A percentile compares a stretch with the other conserved stretches of the same genome.
phyloP scores from a whole-genome alignment of 2,888 invertebrate genomes.

The Stictocephala bisonia region DNA sequence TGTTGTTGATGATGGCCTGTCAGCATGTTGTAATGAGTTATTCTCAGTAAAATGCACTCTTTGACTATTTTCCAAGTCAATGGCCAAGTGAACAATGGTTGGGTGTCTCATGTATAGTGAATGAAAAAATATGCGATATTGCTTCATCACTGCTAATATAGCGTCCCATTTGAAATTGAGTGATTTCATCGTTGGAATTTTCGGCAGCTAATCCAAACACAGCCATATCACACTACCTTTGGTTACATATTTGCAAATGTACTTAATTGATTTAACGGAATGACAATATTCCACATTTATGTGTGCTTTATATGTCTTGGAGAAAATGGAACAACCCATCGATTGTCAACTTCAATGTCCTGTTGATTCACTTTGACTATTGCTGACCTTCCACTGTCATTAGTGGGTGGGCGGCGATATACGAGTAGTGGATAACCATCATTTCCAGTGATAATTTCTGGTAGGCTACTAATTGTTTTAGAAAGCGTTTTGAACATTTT shows the following conservation, averaged over 20 bases:
- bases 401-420: slow-evolving; percentile 60
- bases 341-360: slow-evolving; percentile 53
- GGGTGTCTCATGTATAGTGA: slow-evolving; percentile 60
- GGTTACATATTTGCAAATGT: slow-evolving; percentile 62
- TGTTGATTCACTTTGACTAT: slow-evolving; percentile 26
- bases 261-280: slow-evolving; percentile 64
- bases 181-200: slow-evolving; percentile 55
- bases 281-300: slow-evolving; percentile 62
- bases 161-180: slow-evolving; percentile 56
- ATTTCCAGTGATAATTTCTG: slow-evolving; percentile 52
- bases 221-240: slow-evolving; percentile 55
- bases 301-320: slow-evolving; percentile 59
- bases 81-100: slow-evolving; percentile 58
- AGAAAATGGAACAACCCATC: slow-evolving; percentile 55
- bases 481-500: slow-evolving; percentile 63
- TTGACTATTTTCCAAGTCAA: slow-evolving; percentile 61
- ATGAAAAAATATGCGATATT: slow-evolving; percentile 59
- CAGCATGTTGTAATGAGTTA: slow-evolving; percentile 49
- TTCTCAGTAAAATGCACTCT: slow-evolving; percentile 56
- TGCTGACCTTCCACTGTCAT: neutral
- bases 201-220: slow-evolving; percentile 37
- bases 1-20: slow-evolving; percentile 48
- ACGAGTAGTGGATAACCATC: slow-evolving; percentile 63
- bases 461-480: slow-evolving; percentile 52
- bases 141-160: slow-evolving; percentile 55